phyloP scores from a whole-genome alignment of 1,140 invertebrate species.

The Spodoptera frugiperda region DNA sequence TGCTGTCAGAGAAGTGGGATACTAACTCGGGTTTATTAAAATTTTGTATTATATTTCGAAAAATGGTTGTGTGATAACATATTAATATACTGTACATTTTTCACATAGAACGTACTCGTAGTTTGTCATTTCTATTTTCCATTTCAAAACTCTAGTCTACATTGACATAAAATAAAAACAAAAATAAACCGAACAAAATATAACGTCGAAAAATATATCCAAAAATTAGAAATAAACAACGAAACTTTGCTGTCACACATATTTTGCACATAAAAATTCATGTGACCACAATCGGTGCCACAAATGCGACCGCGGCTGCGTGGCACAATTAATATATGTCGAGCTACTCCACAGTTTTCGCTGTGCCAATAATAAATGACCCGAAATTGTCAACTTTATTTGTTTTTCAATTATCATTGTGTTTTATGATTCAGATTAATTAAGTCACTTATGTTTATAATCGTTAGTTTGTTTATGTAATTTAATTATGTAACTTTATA shows the following conservation, averaged over 20 bases:
- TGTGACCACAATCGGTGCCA: constrained; percentile 18
- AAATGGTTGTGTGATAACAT: no score
- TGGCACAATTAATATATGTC: constrained; percentile 37
- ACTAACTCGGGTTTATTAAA: no score
- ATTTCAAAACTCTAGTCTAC: neutral
- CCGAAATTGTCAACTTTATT: constrained; percentile 36
- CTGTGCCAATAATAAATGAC: constrained; percentile 38
- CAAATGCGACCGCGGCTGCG: constrained; percentile 33
- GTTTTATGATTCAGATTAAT: constrained; percentile 31
- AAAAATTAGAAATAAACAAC: constrained; percentile 16
- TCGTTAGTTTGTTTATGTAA: neutral
- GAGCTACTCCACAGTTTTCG: constrained; percentile 32
- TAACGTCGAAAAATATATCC: neutral
- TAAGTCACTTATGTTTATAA: constrained; percentile 12
- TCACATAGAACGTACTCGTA: no score
- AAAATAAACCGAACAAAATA: neutral
- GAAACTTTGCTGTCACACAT: constrained; percentile 10
- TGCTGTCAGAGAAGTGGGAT: no score
- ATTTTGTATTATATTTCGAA: no score
- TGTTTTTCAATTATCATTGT: constrained; percentile 35
- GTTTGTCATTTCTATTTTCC: no score
- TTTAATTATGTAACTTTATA: neutral
- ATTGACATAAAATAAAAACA: neutral
- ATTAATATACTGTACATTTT: no score
- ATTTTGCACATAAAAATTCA: constrained; percentile 29